Evolutionary conservation across 2,888 invertebrate genomes (phyloP), one percentile per base, ranked within the genome.

Genomic region (Pterostichus madidus): DNA sequence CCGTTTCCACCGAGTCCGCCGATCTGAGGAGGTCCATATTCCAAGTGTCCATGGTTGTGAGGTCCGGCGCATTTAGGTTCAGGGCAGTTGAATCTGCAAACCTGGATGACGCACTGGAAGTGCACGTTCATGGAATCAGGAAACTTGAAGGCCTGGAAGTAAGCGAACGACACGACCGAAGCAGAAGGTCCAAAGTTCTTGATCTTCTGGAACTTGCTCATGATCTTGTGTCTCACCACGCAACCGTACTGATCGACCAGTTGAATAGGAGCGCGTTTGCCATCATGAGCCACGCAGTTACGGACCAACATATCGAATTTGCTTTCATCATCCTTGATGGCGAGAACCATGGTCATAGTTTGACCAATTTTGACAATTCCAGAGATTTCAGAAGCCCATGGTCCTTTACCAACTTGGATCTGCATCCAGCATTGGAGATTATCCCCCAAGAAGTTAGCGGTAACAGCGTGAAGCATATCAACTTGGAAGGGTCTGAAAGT

Each of bases 401-500:
- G 98, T 85, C 98, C 98, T 89, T 98, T 98, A 81, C 98, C 98
- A 64, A 97, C 97, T 91, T 98, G 98, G 87, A 98, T 98, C 90
- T 98, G 98, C 98, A 98, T 98, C 98, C 98, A 98, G 91, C 98
- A 98, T 89, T 98, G 97, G 86, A 98, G 91, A 91, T 98, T 98
- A 90, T 98, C 98, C 35, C 98, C 98, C 86, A 98, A 93, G 93
- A 98, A 98, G 92, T 98, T 98, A 73, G 98, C 98, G 0, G 97
- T 97, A 64, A 98, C 97, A 0, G 97, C 98, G 89, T 98, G 97
- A 86, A 98, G 90, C 97, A 97, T 98, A 89, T 98, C 98, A 49
- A 98, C 98, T 92, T 97, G 97, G 94, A 98, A 98, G 39, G 98
- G 98, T 87, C 97, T 92, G 92, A 98, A 98, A 53, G 97, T 97